A percentile compares a stretch with the other conserved stretches of the same genome.
Conservation (phyloP, 2,113 vertebrate genomes). For the Sinosuthora webbiana region DNA sequence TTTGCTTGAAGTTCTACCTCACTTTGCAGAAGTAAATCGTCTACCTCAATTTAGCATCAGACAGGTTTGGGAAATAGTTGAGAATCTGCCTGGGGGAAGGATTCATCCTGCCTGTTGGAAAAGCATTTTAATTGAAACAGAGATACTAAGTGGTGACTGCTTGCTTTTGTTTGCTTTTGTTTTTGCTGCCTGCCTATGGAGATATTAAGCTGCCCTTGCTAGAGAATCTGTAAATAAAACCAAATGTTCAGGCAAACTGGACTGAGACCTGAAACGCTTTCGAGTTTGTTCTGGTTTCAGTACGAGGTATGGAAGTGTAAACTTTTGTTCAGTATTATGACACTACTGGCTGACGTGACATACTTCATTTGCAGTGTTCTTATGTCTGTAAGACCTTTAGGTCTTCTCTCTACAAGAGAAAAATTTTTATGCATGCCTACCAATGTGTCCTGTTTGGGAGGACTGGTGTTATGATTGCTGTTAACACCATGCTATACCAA, state of each 20-base stretch:
- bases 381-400: slow-evolving; percentile 79
- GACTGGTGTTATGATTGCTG: slow-evolving; percentile 50
- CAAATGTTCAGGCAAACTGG: slow-evolving; percentile 35
- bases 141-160: slow-evolving; percentile 10
- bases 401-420: slow-evolving; percentile 89
- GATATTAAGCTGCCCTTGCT: slow-evolving; percentile 5
- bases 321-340: slow-evolving; percentile 72
- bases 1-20: slow-evolving; percentile 72
- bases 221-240: slow-evolving; percentile 55
- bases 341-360: slow-evolving; percentile 18
- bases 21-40: slow-evolving; percentile 53
- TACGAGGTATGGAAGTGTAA: neutral
- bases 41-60: slow-evolving; percentile 72
- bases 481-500: slow-evolving; percentile 64
- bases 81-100: slow-evolving; percentile 26
- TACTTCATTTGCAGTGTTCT: slow-evolving; percentile 67
- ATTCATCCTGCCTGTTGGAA: slow-evolving; percentile 33
- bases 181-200: slow-evolving; percentile 48
- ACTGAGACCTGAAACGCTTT: neutral
- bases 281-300: neutral
- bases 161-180: neutral
- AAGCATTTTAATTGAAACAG: neutral
- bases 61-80: slow-evolving; percentile 39
- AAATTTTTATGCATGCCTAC: slow-evolving; percentile 77
- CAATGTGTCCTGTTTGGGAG: slow-evolving; percentile 57